Evolutionary conservation across 2,888 invertebrate genomes (phyloP).

Genomic region (Hymenopus coronatus): DNA sequence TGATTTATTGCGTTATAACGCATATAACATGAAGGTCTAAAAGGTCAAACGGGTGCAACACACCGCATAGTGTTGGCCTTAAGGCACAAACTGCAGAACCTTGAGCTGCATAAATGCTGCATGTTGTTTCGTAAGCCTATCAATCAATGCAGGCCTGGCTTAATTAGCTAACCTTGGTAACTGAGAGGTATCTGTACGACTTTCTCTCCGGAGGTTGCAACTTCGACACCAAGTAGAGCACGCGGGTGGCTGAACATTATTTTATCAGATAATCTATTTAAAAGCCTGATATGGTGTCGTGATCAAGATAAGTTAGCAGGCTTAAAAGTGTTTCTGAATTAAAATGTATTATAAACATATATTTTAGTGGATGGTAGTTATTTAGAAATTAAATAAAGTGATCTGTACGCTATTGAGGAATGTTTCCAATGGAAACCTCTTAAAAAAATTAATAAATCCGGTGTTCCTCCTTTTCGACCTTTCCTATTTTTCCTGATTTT

Average conservation of each 20-base stretch:
- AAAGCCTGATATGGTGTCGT: too few relatives aligned
- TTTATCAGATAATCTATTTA: neutral
- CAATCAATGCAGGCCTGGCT: neutral
- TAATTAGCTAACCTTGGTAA: neutral
- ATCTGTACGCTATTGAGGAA: too few relatives aligned
- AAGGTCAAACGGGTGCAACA: neutral
- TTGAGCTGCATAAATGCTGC: neutral
- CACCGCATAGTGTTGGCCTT: neutral
- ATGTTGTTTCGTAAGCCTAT: neutral
- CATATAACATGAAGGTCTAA: neutral
- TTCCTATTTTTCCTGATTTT: too few relatives aligned
- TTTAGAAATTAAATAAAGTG: too few relatives aligned
- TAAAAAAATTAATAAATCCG: too few relatives aligned
- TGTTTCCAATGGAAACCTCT: too few relatives aligned
- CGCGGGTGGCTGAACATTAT: neutral
- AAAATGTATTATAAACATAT: too few relatives aligned
- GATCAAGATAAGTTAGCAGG: too few relatives aligned
- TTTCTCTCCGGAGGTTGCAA: neutral
- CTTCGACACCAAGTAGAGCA: neutral
- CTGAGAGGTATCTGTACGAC: neutral
- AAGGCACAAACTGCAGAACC: neutral
- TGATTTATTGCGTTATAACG: neutral
- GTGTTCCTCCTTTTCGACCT: too few relatives aligned
- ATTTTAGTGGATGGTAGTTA: too few relatives aligned
- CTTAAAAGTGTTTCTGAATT: too few relatives aligned